These are phyloP conservation scores for Apis dorsata DNA, from an alignment of 1,140 invertebrate species.

Conservation along the genomic window DNA sequence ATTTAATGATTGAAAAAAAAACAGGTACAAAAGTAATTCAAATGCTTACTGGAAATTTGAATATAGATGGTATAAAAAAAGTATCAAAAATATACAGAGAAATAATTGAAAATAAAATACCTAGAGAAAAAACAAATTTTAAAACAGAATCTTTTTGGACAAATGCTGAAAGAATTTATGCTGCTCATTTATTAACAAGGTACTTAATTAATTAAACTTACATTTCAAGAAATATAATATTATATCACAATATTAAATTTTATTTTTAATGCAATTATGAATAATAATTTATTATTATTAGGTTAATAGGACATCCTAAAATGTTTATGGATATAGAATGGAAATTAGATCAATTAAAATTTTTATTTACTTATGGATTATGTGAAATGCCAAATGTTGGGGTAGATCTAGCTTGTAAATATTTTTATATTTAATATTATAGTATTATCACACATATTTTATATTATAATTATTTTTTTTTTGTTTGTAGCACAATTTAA, in stretches of 20 bases:
- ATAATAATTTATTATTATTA: constrained; percentile 58
- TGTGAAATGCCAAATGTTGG: constrained; percentile 82
- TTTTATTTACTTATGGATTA: constrained; percentile 84
- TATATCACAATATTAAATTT: not conserved
- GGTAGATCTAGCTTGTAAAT: constrained; percentile 82
- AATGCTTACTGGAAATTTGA: constrained; percentile 82
- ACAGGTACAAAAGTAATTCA: constrained; percentile 84
- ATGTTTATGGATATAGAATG: constrained; percentile 83
- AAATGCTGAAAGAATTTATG: constrained; percentile 84
- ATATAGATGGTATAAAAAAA: constrained; percentile 83
- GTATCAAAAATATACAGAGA: constrained; percentile 82
- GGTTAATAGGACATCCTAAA: constrained; percentile 83
- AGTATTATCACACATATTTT: not conserved
- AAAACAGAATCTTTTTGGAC: constrained; percentile 81
- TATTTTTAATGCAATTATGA: not conserved
- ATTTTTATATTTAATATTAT: constrained; percentile 45
- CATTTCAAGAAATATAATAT: not conserved
- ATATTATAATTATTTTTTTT: constrained; percentile 45
- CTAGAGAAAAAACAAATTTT: constrained; percentile 73
- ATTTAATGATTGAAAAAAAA: constrained; percentile 86
- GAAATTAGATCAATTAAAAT: constrained; percentile 83
- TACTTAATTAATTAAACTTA: constrained; percentile 41
- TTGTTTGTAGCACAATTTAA: constrained; percentile 77
- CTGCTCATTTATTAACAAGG: constrained; percentile 83
- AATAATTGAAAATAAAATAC: constrained; percentile 80